phyloP scores from a whole-genome alignment of 2,888 invertebrate genomes.

The Entomobrya proxima region DNA sequence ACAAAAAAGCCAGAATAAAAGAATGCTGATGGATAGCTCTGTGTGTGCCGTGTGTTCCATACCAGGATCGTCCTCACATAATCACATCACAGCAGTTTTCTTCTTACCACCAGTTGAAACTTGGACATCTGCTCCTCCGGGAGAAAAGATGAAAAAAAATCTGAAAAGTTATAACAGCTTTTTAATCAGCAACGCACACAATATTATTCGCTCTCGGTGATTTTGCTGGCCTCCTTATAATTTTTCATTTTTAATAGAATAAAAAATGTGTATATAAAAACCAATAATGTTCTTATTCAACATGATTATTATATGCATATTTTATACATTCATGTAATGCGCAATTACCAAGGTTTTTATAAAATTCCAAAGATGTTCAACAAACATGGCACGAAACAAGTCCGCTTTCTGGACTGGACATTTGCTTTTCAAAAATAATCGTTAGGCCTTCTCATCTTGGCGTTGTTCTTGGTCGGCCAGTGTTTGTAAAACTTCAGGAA shows the following conservation, averaged over 20 bases:
- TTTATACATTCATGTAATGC: neutral
- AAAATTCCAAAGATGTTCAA: neutral
- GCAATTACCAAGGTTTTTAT: neutral
- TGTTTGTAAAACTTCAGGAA: constrained; percentile 45
- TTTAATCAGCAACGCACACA: constrained; percentile 36
- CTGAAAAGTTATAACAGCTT: neutral
- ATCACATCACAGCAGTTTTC: neutral
- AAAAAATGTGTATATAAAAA: neutral
- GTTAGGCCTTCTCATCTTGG: neutral
- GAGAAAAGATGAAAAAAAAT: neutral
- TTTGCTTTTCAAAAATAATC: neutral
- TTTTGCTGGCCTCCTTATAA: constrained; percentile 23
- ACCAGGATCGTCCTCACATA: neutral
- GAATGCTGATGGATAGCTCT: constrained; percentile 38
- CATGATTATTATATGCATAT: neutral
- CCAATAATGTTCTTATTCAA: neutral
- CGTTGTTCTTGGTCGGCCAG: neutral
- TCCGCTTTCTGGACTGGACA: constrained; percentile 3
- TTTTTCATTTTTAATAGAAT: neutral
- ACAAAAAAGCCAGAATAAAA: constrained; percentile 30
- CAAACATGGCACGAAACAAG: neutral
- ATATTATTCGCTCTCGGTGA: neutral
- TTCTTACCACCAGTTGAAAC: constrained; percentile 32
- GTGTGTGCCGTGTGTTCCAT: constrained; percentile 38
- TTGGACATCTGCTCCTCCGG: constrained; percentile 33